Conservation (phyloP, 2,113 vertebrate species). For the Gallinago undulata region DNA sequence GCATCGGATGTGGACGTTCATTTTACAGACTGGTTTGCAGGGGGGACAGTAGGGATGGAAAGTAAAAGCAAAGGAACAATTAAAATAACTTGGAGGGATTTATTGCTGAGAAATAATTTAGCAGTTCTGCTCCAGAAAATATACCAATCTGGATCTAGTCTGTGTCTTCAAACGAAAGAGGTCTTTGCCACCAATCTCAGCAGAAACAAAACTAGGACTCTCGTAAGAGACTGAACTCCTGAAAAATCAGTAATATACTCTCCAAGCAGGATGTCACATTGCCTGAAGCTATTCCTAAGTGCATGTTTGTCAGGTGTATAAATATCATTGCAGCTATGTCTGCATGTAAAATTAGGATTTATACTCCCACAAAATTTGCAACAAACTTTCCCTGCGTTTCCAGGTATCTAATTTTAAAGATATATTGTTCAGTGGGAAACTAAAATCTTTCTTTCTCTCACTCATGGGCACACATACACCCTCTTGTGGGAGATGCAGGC, state of each 20-base stretch:
- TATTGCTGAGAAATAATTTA: not conserved
- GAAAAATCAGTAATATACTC: not conserved
- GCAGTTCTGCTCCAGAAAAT: not conserved
- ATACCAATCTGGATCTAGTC: not conserved
- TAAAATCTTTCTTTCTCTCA: not conserved
- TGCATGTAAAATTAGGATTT: not conserved
- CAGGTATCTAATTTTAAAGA: not conserved
- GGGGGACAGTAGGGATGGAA: not conserved
- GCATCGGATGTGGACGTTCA: slow-evolving; percentile 96
- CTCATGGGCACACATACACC: not conserved
- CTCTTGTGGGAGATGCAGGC: slow-evolving; percentile 42
- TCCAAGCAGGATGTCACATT: not conserved
- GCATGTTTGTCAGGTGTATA: not conserved
- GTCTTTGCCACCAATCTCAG: not conserved
- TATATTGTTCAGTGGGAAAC: not conserved
- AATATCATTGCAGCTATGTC: not conserved
- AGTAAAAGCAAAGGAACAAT: slow-evolving; percentile 10
- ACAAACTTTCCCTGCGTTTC: not conserved
- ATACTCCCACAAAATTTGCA: not conserved
- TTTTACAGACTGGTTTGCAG: slow-evolving; percentile 87
- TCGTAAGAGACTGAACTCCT: not conserved
- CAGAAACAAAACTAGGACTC: not conserved
- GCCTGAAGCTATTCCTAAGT: not conserved
- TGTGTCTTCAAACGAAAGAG: not conserved
- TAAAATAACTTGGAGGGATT: not conserved